phyloP scores from a whole-genome alignment of 2,113 vertebrate species.

The Xiphophorus maculatus region DNA sequence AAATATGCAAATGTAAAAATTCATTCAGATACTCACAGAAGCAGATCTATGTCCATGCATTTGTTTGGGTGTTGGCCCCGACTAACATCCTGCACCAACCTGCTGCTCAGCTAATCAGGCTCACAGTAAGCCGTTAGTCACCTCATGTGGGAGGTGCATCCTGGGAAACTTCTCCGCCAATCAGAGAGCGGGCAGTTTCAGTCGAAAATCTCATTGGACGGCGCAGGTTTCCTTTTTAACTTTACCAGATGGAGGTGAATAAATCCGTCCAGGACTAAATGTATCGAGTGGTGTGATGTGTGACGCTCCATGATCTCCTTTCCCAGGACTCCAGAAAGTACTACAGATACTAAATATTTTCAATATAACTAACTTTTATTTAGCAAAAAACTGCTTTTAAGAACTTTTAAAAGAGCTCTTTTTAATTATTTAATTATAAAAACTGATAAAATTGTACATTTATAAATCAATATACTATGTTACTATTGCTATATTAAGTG shows the following conservation, averaged over 20 bases:
- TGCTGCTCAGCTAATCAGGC: conserved; percentile 80
- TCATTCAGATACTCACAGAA: conserved; percentile 75
- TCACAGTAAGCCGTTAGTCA: conserved; percentile 75
- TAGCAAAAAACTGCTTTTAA: no score
- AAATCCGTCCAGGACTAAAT: conserved; percentile 36
- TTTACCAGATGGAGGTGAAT: conserved; percentile 8
- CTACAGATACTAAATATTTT: no score
- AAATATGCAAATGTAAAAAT: background rate
- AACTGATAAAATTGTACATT: no score
- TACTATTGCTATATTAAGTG: no score
- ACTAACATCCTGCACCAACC: conserved; percentile 66
- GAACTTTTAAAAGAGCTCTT: no score
- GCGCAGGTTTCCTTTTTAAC: conserved; percentile 22
- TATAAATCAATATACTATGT: no score
- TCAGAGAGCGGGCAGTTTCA: conserved; percentile 23
- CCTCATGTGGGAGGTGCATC: conserved; percentile 67
- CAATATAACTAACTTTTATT: no score
- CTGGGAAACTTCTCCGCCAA: conserved; percentile 60
- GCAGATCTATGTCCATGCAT: conserved; percentile 74
- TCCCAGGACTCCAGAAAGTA: conserved; percentile 12
- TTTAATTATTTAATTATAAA: no score
- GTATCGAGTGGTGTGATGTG: conserved; percentile 48
- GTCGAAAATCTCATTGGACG: conserved; percentile 40
- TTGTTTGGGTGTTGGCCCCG: conserved; percentile 58
- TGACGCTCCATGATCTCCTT: conserved; percentile 34